phyloP scores from a whole-genome alignment of 2,113 vertebrate species.

The Stictonetta naevosa region DNA sequence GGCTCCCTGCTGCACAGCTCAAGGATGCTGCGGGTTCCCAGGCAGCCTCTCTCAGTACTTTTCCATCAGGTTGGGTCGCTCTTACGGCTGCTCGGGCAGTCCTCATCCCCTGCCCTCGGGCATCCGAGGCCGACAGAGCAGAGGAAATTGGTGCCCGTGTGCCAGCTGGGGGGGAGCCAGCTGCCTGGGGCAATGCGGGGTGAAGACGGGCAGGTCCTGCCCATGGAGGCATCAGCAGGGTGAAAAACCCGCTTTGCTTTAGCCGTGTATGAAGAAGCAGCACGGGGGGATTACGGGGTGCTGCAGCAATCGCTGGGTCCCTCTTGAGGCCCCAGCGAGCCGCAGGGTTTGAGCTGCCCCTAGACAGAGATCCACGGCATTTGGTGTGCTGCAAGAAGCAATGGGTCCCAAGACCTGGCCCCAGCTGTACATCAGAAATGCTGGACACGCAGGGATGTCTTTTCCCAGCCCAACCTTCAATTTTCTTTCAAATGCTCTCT shows the following conservation, averaged over 20 bases:
- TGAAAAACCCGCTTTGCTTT: background rate
- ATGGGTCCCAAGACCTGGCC: fast-evolving
- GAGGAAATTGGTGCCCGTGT: background rate
- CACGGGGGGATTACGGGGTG: background rate
- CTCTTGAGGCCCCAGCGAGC: fast-evolving
- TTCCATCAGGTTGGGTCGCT: background rate
- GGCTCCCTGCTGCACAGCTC: background rate
- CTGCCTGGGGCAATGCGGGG: fast-evolving
- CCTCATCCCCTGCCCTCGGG: background rate
- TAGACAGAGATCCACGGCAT: no score
- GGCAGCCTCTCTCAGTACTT: background rate
- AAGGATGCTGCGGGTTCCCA: background rate
- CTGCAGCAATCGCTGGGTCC: background rate
- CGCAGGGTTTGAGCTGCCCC: background rate
- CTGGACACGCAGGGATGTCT: background rate
- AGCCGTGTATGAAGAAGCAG: background rate
- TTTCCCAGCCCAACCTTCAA: background rate
- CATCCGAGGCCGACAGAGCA: background rate
- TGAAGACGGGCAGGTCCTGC: background rate
- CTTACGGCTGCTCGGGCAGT: background rate
- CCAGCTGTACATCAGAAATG: background rate
- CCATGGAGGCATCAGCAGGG: background rate
- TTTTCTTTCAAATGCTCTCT: background rate
- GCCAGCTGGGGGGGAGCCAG: background rate
- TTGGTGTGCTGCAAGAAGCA: background rate